Percentiles rank a stretch among this genome's conserved stretches.
These are phyloP conservation scores for Drosophila basisetae DNA, from an alignment of 2,888 invertebrate genomes.

Conservation along the genomic window DNA sequence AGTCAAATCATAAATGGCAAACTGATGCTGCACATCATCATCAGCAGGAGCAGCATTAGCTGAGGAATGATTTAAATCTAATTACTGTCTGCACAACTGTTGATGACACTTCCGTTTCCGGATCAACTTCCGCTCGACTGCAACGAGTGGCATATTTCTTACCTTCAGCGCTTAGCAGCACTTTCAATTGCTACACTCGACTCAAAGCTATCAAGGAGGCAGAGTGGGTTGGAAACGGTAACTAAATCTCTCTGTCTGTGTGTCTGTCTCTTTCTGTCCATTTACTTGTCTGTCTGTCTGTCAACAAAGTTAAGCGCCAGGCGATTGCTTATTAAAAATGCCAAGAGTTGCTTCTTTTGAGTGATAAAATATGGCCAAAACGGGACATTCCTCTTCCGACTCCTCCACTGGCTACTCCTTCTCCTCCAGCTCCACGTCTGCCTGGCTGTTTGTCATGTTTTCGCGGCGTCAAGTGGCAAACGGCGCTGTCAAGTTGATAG, in stretches of 20 bases:
- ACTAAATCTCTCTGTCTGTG: constrained; percentile 12
- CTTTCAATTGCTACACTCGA: constrained; percentile 12
- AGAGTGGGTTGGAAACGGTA: neutral
- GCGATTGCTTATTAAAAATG: constrained; percentile 66
- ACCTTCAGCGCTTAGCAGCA: constrained; percentile 57
- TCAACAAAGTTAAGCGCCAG: constrained; percentile 68
- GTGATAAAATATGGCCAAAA: constrained; percentile 45
- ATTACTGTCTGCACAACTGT: constrained; percentile 47
- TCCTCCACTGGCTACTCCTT: neutral
- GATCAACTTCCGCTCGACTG: constrained; percentile 6
- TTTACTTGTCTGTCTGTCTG: constrained; percentile 35
- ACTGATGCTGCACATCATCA: constrained; percentile 19
- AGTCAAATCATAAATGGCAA: constrained; percentile 37
- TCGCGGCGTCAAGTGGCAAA: constrained; percentile 38
- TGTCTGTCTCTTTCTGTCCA: neutral
- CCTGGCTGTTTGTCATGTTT: constrained; percentile 42
- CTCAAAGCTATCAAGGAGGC: neutral
- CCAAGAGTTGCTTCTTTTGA: constrained; percentile 8
- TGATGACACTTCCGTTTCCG: constrained; percentile 61
- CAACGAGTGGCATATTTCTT: constrained; percentile 62
- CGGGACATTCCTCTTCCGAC: neutral
- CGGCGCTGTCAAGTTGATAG: constrained; percentile 37
- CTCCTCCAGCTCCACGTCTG: neutral
- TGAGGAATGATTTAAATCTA: constrained; percentile 25
- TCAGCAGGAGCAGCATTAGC: neutral